A percentile compares a stretch with the other conserved stretches of the same genome.
phyloP scores from a whole-genome alignment of 2,113 vertebrate genomes.

The Lucifuga dentata region DNA sequence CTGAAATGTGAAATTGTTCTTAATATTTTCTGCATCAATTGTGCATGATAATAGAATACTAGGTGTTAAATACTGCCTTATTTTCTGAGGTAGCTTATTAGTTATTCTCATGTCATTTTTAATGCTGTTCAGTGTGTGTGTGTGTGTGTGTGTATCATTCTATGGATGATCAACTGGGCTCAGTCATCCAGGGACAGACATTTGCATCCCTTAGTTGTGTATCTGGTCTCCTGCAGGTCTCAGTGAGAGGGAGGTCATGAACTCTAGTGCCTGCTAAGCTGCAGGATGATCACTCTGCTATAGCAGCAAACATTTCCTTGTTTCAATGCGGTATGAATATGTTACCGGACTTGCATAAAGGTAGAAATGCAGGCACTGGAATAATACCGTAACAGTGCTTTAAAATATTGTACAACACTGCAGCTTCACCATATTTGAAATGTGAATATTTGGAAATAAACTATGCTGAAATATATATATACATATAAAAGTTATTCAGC shows the following conservation, averaged over 20 bases:
- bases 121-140: conserved; percentile 53
- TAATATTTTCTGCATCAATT: conserved; percentile 13
- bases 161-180: conserved; percentile 52
- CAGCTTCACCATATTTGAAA: conserved; percentile 26
- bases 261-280: conserved; percentile 59
- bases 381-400: conserved; percentile 44
- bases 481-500: too few relatives aligned
- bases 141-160: conserved; percentile 51
- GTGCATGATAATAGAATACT: conserved; percentile 36
- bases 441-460: neutral
- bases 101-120: conserved; percentile 63
- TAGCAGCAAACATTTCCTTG: conserved; percentile 59
- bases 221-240: conserved; percentile 44
- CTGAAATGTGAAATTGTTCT: conserved; percentile 14
- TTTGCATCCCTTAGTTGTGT: conserved; percentile 40
- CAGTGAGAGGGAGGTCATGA: conserved; percentile 22
- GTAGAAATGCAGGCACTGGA: conserved; percentile 66
- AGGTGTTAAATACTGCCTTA: conserved; percentile 52
- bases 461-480: too few relatives aligned
- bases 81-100: conserved; percentile 54
- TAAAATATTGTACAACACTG: conserved; percentile 39
- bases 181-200: conserved; percentile 58
- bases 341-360: conserved; percentile 67
- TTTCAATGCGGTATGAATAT: conserved; percentile 53
- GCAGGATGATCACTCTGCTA: conserved; percentile 48